phyloP scores from a whole-genome alignment of 2,888 invertebrate species.

The Zaprionus obscuricornis region DNA sequence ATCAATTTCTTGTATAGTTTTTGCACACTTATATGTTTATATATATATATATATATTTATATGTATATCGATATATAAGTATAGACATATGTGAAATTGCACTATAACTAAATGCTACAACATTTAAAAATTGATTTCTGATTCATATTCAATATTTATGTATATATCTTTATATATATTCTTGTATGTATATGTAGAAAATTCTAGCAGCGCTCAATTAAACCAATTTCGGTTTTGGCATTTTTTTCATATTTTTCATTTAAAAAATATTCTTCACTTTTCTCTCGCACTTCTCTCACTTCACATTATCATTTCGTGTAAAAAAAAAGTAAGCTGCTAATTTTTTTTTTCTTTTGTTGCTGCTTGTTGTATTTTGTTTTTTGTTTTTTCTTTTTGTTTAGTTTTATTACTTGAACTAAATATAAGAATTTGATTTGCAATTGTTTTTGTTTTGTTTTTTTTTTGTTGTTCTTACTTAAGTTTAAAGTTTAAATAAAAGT shows the following conservation, averaged over 20 bases:
- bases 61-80: constrained; percentile 46
- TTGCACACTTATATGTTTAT: constrained; percentile 24
- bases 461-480: constrained; percentile 44
- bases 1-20: constrained; percentile 46
- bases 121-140: constrained; percentile 71
- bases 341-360: constrained; percentile 9
- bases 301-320: constrained; percentile 4
- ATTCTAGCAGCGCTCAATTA: constrained; percentile 65
- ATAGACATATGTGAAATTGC: constrained; percentile 75
- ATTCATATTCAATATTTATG: constrained; percentile 19
- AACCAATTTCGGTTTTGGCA: constrained; percentile 65
- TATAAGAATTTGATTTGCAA: constrained; percentile 57
- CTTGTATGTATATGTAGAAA: constrained; percentile 47
- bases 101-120: constrained; percentile 77
- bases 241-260: too few relatives aligned
- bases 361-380: too few relatives aligned
- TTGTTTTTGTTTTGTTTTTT: constrained; percentile 19
- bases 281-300: constrained; percentile 12
- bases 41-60: constrained; percentile 15
- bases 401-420: constrained; percentile 56
- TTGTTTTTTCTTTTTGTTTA: constrained; percentile 15
- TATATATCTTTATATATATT: constrained; percentile 18
- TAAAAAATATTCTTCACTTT: constrained; percentile 56
- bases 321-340: constrained; percentile 47
- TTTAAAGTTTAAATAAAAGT: constrained; percentile 68